Evolutionary conservation across 2,888 invertebrate genomes (phyloP).

Genomic region (Steinernema scapterisci): DNA sequence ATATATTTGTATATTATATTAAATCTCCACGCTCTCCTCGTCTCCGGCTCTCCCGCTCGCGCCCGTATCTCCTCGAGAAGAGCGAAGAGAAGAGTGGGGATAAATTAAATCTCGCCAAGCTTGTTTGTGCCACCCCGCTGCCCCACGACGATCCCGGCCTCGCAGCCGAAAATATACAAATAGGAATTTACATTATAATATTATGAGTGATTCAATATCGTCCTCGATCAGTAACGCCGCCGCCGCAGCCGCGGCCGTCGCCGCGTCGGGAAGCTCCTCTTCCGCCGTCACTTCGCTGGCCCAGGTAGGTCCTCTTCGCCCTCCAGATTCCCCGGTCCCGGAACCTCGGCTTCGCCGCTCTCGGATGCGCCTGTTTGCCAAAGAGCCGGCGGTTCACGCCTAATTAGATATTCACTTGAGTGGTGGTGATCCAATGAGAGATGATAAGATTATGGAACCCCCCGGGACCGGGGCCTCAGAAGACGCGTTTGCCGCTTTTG

Average conservation of each 20-base stretch:
- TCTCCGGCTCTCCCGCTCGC: constrained; percentile 15
- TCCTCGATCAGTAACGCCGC: constrained; percentile 37
- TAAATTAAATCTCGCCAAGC: constrained; percentile 30
- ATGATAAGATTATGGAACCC: constrained; percentile 23
- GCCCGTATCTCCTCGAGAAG: constrained; percentile 26
- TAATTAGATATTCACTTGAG: constrained; percentile 10
- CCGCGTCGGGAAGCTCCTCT: constrained; percentile 25
- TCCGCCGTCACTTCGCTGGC: not conserved
- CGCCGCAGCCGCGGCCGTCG: constrained; percentile 40
- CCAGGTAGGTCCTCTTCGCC: not conserved
- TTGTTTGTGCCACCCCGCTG: constrained; percentile 30
- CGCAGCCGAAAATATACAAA: constrained; percentile 19
- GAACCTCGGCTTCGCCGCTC: no score
- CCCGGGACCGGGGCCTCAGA: constrained; percentile 8
- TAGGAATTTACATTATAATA: constrained; percentile 32
- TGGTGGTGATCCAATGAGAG: constrained; percentile 9
- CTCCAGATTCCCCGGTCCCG: no score
- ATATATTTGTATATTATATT: constrained; percentile 33
- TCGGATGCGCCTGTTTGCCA: not conserved
- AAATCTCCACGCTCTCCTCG: constrained; percentile 27
- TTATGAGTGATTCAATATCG: constrained; percentile 32
- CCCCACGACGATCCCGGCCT: constrained; percentile 18
- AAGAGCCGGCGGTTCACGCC: constrained; percentile 4
- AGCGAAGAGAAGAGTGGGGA: constrained; percentile 17
- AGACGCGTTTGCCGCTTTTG: constrained; percentile 2